Evolutionary conservation across 2,797 vertebrate genomes (phyloP).

Genomic region (Pygocentrus nattereri): DNA sequence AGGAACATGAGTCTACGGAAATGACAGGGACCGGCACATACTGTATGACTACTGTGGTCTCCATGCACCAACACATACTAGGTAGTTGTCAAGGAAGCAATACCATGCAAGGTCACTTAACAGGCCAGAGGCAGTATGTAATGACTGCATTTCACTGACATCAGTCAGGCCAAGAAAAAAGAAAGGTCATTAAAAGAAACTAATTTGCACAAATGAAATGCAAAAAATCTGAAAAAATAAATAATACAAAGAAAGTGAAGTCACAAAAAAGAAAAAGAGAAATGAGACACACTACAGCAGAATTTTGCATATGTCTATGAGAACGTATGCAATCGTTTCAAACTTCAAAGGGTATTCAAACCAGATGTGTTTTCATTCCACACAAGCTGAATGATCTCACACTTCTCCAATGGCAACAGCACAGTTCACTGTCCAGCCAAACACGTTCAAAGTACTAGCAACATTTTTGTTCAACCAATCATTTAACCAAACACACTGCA

Average conservation of each 20-base stretch:
- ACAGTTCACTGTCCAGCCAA: conserved; percentile 54
- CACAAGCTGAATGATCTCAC: conserved; percentile 43
- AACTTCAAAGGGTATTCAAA: conserved; percentile 64
- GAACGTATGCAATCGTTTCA: conserved; percentile 72
- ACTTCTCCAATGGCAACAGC: conserved; percentile 71
- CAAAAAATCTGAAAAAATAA: neutral
- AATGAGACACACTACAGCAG: neutral
- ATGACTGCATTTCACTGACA: neutral
- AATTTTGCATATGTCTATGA: conserved; percentile 61
- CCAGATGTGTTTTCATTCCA: conserved; percentile 70
- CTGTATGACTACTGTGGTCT: neutral
- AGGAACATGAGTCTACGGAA: neutral
- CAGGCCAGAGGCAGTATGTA: conserved; percentile 1
- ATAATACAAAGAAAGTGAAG: conserved; percentile 45
- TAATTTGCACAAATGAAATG: neutral
- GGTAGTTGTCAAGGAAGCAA: conserved; percentile 1
- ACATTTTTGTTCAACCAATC: neutral
- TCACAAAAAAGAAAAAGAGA: conserved; percentile 22
- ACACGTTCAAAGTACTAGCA: conserved; percentile 21
- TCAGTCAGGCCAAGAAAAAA: neutral
- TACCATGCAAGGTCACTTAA: conserved; percentile 31
- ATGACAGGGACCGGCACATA: neutral
- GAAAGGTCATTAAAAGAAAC: neutral
- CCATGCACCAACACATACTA: conserved; percentile 2
- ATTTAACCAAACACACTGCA: neutral